Evolutionary conservation across 1,140 invertebrate genomes (phyloP).

Genomic region (Orius insidiosus): DNA sequence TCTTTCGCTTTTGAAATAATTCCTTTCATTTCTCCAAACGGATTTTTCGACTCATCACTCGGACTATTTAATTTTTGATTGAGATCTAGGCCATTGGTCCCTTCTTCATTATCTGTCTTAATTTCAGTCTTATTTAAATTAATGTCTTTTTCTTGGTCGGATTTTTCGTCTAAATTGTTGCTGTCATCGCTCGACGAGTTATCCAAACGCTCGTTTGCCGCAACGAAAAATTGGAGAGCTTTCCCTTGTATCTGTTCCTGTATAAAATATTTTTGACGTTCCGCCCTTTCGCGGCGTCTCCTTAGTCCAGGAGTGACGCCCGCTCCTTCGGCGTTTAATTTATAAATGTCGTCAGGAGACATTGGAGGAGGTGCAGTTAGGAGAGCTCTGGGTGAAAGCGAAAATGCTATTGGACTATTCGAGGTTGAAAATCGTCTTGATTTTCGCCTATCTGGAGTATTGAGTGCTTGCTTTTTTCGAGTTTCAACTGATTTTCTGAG

Average conservation of each 20-base stretch:
- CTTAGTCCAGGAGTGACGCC: constrained; percentile 58
- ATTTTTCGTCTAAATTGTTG: constrained; percentile 3
- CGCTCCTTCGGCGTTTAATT: constrained; percentile 23
- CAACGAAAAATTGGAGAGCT: background rate
- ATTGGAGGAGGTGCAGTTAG: constrained; percentile 3
- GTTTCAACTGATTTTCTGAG: constrained; percentile 27
- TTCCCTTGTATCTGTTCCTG: constrained; percentile 43
- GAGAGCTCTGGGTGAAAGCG: constrained; percentile 12
- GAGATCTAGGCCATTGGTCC: constrained; percentile 34
- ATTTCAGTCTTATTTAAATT: background rate
- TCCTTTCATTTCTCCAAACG: constrained; percentile 69
- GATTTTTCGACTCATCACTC: constrained; percentile 29
- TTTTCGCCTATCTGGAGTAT: constrained; percentile 50
- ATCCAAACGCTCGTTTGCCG: background rate
- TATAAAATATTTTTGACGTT: constrained; percentile 61
- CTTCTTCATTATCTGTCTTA: constrained; percentile 32
- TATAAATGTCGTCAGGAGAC: background rate
- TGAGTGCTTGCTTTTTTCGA: constrained; percentile 39
- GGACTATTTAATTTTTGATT: constrained; percentile 59
- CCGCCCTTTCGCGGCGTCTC: constrained; percentile 52
- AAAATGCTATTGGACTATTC: constrained; percentile 32
- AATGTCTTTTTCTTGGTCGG: too few relatives aligned
- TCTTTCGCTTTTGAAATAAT: constrained; percentile 87
- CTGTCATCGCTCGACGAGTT: constrained; percentile 17
- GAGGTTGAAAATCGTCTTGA: constrained; percentile 54